Evolutionary conservation across 35 echinoderm and acorn worm species (phyloP).

Genomic region (Lytechinus variegatus): DNA sequence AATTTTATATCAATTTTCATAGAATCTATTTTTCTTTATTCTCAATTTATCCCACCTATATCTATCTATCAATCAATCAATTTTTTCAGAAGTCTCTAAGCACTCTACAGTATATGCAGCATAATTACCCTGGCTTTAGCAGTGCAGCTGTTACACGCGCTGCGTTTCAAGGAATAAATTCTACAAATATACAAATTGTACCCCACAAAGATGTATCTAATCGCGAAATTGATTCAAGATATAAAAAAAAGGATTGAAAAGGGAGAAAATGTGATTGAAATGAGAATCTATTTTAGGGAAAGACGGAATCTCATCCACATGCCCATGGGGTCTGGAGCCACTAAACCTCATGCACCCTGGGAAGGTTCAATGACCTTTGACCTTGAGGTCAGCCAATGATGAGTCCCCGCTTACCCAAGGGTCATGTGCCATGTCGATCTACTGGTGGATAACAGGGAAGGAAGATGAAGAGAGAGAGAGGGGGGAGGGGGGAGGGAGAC

Average conservation of each 20-base stretch:
- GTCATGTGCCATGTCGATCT: constrained; percentile 49
- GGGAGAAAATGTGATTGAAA: background rate
- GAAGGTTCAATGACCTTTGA: constrained; percentile 50
- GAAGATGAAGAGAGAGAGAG: background rate
- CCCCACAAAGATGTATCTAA: background rate
- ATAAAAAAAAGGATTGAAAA: background rate
- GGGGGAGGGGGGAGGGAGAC: too few species aligned
- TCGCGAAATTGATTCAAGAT: background rate
- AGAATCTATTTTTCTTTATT: background rate
- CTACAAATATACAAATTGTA: too few species aligned
- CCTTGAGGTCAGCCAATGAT: constrained; percentile 43
- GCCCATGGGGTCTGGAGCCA: constrained; percentile 42
- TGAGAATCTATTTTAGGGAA: constrained; percentile 31
- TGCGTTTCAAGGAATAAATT: too few species aligned
- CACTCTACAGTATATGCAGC: too few species aligned
- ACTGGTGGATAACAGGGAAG: constrained; percentile 38
- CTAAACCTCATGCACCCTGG: constrained; percentile 41
- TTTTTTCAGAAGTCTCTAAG: too few species aligned
- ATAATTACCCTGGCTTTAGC: too few species aligned
- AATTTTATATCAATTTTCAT: background rate
- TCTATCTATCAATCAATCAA: too few species aligned
- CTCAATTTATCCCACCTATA: background rate
- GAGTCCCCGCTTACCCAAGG: constrained; percentile 40
- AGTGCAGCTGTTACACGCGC: too few species aligned
- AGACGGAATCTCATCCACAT: background rate